A percentile compares a stretch with the other conserved stretches of the same genome.
phyloP scores from a whole-genome alignment of 2,113 vertebrate species.

The Ammodytes dubius region DNA sequence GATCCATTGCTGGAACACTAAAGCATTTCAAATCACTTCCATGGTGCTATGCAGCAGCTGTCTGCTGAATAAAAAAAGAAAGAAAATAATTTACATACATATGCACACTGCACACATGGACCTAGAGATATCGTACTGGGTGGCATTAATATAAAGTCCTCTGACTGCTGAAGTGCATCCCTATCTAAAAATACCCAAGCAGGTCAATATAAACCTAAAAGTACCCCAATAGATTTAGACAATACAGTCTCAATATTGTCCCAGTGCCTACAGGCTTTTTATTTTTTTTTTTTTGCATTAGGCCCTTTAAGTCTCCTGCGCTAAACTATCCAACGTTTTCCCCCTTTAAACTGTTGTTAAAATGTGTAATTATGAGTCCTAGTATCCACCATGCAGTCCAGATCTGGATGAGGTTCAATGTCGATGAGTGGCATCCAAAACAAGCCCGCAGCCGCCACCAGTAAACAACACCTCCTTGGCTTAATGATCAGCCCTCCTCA shows the following conservation, averaged over 20 bases:
- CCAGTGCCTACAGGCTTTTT: background rate
- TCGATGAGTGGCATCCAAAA: conserved; percentile 64
- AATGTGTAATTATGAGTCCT: conserved; percentile 26
- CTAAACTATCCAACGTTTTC: background rate
- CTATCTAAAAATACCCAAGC: conserved; percentile 16
- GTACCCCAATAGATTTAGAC: background rate
- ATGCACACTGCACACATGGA: conserved; percentile 38
- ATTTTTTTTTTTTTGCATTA: background rate
- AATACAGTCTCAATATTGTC: background rate
- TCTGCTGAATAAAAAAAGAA: conserved; percentile 49
- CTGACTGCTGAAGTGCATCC: conserved; percentile 22
- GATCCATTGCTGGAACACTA: conserved; percentile 79
- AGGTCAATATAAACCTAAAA: conserved; percentile 13
- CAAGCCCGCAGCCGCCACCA: conserved; percentile 63
- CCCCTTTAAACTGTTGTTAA: background rate
- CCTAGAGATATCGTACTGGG: conserved; percentile 28
- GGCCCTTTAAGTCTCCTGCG: background rate
- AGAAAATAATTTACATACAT: conserved; percentile 43
- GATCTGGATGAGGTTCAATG: conserved; percentile 56
- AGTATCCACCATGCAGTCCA: conserved; percentile 27
- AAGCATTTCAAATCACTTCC: conserved; percentile 81
- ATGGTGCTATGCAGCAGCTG: conserved; percentile 72
- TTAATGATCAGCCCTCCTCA: conserved; percentile 87
- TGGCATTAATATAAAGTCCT: conserved; percentile 41
- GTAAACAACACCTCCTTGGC: conserved; percentile 83